A percentile compares a stretch with the other conserved stretches of the same genome.
Evolutionary conservation across 2,888 invertebrate genomes (phyloP).

Genomic region (Sclerodermus sp.): DNA sequence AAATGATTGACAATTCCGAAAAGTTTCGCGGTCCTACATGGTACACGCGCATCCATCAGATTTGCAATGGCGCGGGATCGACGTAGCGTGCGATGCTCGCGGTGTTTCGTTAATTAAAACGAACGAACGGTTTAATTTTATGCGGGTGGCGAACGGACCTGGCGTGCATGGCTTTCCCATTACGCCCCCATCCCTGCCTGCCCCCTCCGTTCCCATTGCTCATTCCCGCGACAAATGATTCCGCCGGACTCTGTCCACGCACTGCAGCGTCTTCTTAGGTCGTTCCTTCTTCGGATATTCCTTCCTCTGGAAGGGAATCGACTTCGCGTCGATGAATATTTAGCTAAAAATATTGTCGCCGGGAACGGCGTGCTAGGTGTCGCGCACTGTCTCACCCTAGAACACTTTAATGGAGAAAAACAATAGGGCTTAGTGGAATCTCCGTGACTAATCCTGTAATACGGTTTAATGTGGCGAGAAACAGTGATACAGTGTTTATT

Average conservation of each 20-base stretch:
- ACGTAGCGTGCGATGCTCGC: slow-evolving; percentile 38
- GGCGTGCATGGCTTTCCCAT: slow-evolving; percentile 55
- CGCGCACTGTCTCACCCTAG: too few relatives aligned
- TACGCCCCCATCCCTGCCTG: slow-evolving; percentile 35
- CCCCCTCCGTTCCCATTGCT: slow-evolving; percentile 32
- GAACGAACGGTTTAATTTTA: slow-evolving; percentile 54
- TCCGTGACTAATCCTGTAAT: slow-evolving; percentile 13
- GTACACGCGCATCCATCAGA: slow-evolving; percentile 5
- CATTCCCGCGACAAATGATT: slow-evolving; percentile 39
- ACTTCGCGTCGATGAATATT: too few relatives aligned
- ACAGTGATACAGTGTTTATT: slow-evolving; percentile 48
- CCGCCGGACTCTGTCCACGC: slow-evolving; percentile 20
- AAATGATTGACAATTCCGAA: slow-evolving; percentile 18
- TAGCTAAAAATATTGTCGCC: too few relatives aligned
- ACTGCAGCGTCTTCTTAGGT: too few relatives aligned
- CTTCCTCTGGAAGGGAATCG: too few relatives aligned
- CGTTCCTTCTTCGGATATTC: too few relatives aligned
- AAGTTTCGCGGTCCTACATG: slow-evolving; percentile 2
- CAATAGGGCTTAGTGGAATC: too few relatives aligned
- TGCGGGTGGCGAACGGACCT: slow-evolving; percentile 49
- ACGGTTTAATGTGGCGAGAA: slow-evolving; percentile 40
- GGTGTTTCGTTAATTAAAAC: slow-evolving; percentile 57
- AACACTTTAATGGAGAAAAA: too few relatives aligned
- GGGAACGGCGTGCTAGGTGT: too few relatives aligned
- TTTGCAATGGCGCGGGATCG: slow-evolving; percentile 20